Percentiles rank a stretch among this genome's conserved stretches.
phyloP scores from a whole-genome alignment of 2,888 invertebrate species.

The Theretra japonica region DNA sequence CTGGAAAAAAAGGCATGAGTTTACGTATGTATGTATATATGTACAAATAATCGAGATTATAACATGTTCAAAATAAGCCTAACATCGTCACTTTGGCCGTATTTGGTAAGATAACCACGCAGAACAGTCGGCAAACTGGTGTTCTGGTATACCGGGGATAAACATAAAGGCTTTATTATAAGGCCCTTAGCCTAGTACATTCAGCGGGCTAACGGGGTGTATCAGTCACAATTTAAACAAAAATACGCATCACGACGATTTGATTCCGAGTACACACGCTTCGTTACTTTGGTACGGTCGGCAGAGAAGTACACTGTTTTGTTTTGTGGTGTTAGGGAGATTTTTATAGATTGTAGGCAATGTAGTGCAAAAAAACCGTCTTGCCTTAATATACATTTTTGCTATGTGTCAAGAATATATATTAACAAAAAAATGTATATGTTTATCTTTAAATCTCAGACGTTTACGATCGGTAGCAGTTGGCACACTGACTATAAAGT shows the following conservation, averaged over 20 bases:
- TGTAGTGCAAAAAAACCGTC: no score
- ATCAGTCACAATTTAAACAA: constrained; percentile 82
- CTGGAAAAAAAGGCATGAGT: no score
- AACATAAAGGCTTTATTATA: constrained; percentile 48
- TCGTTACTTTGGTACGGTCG: constrained; percentile 69
- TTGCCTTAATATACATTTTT: no score
- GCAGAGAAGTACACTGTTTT: no score
- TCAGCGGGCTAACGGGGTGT: constrained; percentile 62
- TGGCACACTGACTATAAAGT: no score
- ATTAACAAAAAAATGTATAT: no score
- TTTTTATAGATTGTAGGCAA: not conserved
- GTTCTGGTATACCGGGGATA: constrained; percentile 38
- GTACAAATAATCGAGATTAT: not conserved
- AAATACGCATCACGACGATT: constrained; percentile 70
- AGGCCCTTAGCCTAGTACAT: constrained; percentile 61
- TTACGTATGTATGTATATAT: no score
- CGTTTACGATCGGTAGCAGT: no score
- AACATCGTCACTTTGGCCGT: constrained; percentile 1
- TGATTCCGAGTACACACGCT: constrained; percentile 63
- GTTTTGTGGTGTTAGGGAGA: not conserved
- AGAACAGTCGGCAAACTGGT: not conserved
- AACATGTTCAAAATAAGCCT: not conserved
- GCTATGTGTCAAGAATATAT: no score
- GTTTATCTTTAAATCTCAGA: no score
- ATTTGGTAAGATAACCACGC: not conserved